These are phyloP conservation scores for Cyprinodon variegatus DNA, from an alignment of 2,113 vertebrate species.

Conservation along the genomic window DNA sequence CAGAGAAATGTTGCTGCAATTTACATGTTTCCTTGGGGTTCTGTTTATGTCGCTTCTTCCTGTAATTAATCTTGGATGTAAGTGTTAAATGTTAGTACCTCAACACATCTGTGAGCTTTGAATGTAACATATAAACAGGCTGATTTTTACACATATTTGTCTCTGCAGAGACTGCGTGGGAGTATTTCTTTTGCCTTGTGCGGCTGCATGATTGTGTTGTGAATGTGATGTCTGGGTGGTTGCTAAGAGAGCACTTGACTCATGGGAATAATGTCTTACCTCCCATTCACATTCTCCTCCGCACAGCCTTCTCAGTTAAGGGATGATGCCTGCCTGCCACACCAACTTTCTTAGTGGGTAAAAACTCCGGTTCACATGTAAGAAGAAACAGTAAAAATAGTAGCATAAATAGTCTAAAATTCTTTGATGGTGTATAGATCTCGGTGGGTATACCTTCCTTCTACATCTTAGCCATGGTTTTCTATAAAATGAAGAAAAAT, in stretches of 20 bases:
- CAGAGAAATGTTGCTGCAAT: not conserved
- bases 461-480: constrained; percentile 24
- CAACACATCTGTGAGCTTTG: not conserved
- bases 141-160: constrained; percentile 20
- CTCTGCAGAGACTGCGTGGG: constrained; percentile 18
- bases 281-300: constrained; percentile 33
- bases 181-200: constrained; percentile 24
- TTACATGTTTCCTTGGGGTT: not conserved
- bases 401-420: constrained; percentile 31
- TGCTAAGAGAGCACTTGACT: constrained; percentile 73
- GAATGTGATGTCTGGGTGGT: constrained; percentile 59
- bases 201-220: constrained; percentile 51
- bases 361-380: not conserved
- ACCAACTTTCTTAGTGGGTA: constrained; percentile 17
- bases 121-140: constrained; percentile 16
- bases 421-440: constrained; percentile 6
- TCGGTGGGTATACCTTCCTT: constrained; percentile 39
- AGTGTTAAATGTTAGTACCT: constrained; percentile 7
- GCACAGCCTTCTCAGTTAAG: constrained; percentile 40
- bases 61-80: not conserved
- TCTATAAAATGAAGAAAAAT: constrained; percentile 32
- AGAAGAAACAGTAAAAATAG: not conserved
- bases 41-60: not conserved
- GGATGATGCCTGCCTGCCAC: constrained; percentile 31
- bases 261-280: constrained; percentile 66